Base-by-base conservation (phyloP, 2,113 vertebrate genomes). In the Verasper variegatus region DNA sequence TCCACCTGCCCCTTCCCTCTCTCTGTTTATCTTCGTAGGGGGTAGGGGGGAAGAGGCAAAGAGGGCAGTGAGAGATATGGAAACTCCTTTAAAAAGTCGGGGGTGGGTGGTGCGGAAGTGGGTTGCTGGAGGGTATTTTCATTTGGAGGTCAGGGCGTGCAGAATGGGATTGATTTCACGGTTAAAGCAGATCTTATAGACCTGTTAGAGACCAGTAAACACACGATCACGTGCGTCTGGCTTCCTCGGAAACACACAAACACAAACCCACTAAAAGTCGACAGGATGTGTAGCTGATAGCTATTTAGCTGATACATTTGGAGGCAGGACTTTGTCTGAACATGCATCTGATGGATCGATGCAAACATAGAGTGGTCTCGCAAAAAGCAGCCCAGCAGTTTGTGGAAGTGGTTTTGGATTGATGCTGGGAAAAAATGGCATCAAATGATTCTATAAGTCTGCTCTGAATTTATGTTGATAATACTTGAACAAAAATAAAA, bases 111-210 rank as follows among this genome's bases (percentile, higher is more conserved):
- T 56, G 71, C 49, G 35, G 72, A n/a, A 24, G 21, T 61, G 31
- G 52, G 67, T 77, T 23, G 42, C 37, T 52, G 76, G 27, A 35
- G 65, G 80, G 55, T 76, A 65, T 82, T 87, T 88, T 57, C 69
- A 67, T 81, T 65, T 82, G 74, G 81, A 86, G 84, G 71, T 83
- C 73, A 73, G 61, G 15, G 45, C 66, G 80, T 70, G 68, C 27
- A 71, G 27, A 84, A 18, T 45, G 58, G 73, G 78, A 78, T 65
- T 65, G 73, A 86, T 91, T 87, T 85, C 76, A 88, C 20, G 12
- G 76, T 72, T 71, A 51, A 62, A 55, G 73, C 35, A 37, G 57
- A 72, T 71, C 69, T 75, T 52, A 45, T 3, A 21, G 64, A 74
- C 14, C 18, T 7, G 58, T 63, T 40, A 21, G 26, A 64, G 63